phyloP scores from a whole-genome alignment of 2,113 vertebrate genomes.

The Kryptolebias marmoratus region DNA sequence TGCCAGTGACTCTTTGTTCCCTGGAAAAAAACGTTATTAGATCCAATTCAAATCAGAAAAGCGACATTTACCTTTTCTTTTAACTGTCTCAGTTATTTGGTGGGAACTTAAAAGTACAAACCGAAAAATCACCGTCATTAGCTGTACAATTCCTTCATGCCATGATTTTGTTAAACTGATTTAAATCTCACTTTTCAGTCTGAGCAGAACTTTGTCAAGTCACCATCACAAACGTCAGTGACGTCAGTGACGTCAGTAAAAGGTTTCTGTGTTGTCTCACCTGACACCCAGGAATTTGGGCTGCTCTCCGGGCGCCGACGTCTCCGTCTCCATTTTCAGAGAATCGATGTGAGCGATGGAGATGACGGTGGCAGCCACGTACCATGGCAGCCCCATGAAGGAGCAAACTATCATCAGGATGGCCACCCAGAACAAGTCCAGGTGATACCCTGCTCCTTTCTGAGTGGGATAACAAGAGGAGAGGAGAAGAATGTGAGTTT shows the following conservation, averaged over 20 bases:
- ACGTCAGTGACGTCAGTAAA: neutral
- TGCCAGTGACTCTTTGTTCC: constrained; percentile 95
- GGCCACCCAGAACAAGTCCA: constrained; percentile 97
- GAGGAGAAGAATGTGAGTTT: neutral
- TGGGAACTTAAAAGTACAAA: neutral
- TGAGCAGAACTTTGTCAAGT: neutral
- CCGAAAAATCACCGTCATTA: neutral
- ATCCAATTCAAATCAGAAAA: neutral
- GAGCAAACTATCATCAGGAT: constrained; percentile 93
- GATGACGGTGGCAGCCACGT: constrained; percentile 97
- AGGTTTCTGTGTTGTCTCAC: constrained; percentile 65
- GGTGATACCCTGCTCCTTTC: constrained; percentile 98
- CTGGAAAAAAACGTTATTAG: constrained; percentile 69
- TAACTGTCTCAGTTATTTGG: neutral
- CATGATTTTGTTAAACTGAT: no score
- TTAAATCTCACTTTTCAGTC: neutral
- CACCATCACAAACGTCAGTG: neutral
- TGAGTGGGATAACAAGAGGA: constrained; percentile 51
- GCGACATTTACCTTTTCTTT: neutral
- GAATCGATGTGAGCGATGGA: constrained; percentile 98
- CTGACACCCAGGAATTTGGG: constrained; percentile 97
- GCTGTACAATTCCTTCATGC: no score
- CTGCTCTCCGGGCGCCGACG: constrained; percentile 94
- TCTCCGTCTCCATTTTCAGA: constrained; percentile 98
- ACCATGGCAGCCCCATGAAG: constrained; percentile 97